Conservation (phyloP, 2,888 invertebrate species). For the Zootermopsis nevadensis region DNA sequence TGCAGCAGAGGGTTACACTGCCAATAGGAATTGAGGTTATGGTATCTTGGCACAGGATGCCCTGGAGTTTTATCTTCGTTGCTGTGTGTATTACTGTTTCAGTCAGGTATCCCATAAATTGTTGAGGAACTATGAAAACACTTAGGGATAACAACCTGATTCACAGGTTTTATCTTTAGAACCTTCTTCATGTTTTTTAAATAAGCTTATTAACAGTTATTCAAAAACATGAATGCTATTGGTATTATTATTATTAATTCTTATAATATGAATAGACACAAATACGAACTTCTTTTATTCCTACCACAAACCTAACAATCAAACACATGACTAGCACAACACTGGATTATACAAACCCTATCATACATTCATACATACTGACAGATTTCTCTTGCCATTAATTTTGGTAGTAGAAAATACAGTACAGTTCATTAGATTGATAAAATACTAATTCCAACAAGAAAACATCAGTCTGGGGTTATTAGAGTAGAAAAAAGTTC, state of each 20-base stretch:
- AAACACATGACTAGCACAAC: slow-evolving; percentile 51
- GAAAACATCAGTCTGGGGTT: slow-evolving; percentile 30
- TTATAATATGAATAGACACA: slow-evolving; percentile 33
- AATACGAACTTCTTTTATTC: not conserved
- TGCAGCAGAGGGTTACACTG: not conserved
- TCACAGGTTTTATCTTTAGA: slow-evolving; percentile 15
- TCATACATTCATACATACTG: slow-evolving; percentile 45
- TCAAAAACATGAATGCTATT: slow-evolving; percentile 33
- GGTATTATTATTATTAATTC: slow-evolving; percentile 15
- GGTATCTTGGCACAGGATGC: not conserved
- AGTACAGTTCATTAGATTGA: slow-evolving; percentile 22
- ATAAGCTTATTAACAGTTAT: slow-evolving; percentile 24
- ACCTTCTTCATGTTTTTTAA: slow-evolving; percentile 28
- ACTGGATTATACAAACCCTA: slow-evolving; percentile 51
- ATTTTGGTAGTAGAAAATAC: slow-evolving; percentile 35
- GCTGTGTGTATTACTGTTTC: slow-evolving; percentile 19
- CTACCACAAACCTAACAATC: slow-evolving; percentile 35
- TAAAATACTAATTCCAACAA: slow-evolving; percentile 25
- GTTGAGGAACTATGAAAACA: slow-evolving; percentile 30
- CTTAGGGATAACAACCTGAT: slow-evolving; percentile 13
- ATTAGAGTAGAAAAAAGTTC: slow-evolving; percentile 15
- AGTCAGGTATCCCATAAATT: slow-evolving; percentile 22
- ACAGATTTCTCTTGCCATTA: not conserved
- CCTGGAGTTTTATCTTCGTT: slow-evolving; percentile 27
- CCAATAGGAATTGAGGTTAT: not conserved